Evolutionary conservation across 2,113 vertebrate species (phyloP).

Genomic region (Progne subis): DNA sequence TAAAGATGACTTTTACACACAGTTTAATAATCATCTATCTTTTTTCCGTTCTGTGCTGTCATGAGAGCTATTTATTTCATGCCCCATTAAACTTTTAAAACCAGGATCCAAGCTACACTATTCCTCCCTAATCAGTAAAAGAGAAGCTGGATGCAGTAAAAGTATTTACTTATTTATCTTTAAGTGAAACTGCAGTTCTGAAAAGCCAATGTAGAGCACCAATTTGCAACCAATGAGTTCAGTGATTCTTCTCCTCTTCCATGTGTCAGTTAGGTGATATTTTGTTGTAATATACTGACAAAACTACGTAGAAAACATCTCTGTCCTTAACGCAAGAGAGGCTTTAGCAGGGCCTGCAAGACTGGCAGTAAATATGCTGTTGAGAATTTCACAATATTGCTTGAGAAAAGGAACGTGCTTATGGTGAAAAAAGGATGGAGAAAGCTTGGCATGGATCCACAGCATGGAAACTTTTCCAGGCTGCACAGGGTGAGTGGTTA

Average conservation of each 20-base stretch:
- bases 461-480: neutral
- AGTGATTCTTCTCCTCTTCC: neutral
- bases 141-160: neutral
- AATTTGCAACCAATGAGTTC: neutral
- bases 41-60: neutral
- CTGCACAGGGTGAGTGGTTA: neutral
- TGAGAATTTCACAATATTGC: neutral
- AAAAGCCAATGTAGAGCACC: neutral
- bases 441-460: slow-evolving; percentile 17
- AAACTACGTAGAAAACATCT: neutral
- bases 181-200: slow-evolving; percentile 1
- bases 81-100: slow-evolving; percentile 41
- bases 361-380: neutral
- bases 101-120: slow-evolving; percentile 7
- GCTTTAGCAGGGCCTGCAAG: neutral
- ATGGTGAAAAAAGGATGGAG: neutral
- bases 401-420: neutral
- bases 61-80: slow-evolving; percentile 51
- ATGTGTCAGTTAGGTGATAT: neutral
- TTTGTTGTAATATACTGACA: neutral
- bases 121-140: slow-evolving; percentile 6
- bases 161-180: neutral
- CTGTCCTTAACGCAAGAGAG: neutral
- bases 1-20: slow-evolving; percentile 37
- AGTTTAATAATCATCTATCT: slow-evolving; percentile 38